phyloP scores from a whole-genome alignment of 2,888 invertebrate genomes.

The Drosophila anomalata region DNA sequence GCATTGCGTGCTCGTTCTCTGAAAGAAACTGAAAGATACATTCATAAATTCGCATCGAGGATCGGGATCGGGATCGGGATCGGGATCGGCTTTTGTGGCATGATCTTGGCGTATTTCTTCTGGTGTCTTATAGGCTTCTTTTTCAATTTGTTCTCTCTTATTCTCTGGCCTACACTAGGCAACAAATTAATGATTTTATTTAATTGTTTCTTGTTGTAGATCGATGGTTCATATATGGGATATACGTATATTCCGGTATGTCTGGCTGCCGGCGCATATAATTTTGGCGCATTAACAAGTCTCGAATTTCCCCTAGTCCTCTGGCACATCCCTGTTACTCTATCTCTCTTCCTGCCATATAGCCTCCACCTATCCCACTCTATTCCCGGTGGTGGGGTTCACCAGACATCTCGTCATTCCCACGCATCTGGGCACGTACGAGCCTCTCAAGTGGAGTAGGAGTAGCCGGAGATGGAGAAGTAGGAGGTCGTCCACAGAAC shows the following conservation, averaged over 20 bases:
- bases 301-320: constrained; percentile 71
- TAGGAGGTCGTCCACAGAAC: constrained; percentile 34
- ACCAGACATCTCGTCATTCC: constrained; percentile 71
- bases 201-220: constrained; percentile 8
- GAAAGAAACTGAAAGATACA: constrained; percentile 68
- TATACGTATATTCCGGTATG: constrained; percentile 1
- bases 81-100: constrained; percentile 25
- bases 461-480: constrained; percentile 34
- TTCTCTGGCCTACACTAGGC: constrained; percentile 34
- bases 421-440: constrained; percentile 81
- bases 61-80: constrained; percentile 15
- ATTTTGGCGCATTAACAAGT: constrained; percentile 77
- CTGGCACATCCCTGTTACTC: not conserved
- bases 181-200: constrained; percentile 35
- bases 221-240: constrained; percentile 5
- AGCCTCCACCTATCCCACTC: constrained; percentile 5
- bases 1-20: constrained; percentile 66
- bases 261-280: constrained; percentile 68
- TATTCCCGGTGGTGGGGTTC: constrained; percentile 28
- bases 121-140: constrained; percentile 49
- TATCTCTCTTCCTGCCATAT: no score
- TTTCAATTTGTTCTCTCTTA: constrained; percentile 58
- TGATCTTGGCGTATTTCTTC: constrained; percentile 41
- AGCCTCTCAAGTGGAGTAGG: constrained; percentile 59
- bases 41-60: constrained; percentile 77